phyloP scores from a whole-genome alignment of 2,888 invertebrate genomes.

The Dicranocentrus wangi region DNA sequence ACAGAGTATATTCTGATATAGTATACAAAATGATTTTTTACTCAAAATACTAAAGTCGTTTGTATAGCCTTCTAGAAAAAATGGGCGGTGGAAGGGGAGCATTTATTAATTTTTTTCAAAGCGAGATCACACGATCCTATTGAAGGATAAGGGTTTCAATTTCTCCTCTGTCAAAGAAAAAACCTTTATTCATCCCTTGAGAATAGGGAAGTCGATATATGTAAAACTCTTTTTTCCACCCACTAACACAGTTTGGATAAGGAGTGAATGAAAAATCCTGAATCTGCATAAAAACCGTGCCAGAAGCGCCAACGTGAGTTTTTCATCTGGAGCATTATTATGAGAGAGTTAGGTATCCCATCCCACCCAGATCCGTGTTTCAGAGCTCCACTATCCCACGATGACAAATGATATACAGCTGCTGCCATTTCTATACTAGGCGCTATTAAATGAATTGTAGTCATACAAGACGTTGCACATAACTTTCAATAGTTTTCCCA shows the following conservation, averaged over 20 bases:
- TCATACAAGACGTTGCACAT: background rate
- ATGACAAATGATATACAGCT: constrained; percentile 55
- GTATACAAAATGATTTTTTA: too few species aligned
- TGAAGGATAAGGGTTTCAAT: constrained; percentile 44
- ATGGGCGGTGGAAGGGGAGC: background rate
- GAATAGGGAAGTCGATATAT: background rate
- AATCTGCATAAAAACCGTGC: constrained; percentile 40
- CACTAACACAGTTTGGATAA: background rate
- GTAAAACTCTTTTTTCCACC: too few species aligned
- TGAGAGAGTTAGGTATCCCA: too few species aligned
- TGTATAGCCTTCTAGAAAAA: background rate
- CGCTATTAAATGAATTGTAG: constrained; percentile 23
- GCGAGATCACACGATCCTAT: constrained; percentile 43
- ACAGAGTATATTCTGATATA: too few species aligned
- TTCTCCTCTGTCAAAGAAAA: constrained; percentile 34
- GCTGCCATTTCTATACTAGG: constrained; percentile 13
- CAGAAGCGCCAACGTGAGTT: constrained; percentile 5
- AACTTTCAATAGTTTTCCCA: constrained; percentile 43
- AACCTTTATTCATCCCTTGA: constrained; percentile 35
- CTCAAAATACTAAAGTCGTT: too few species aligned
- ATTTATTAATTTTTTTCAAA: constrained; percentile 53
- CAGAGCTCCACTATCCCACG: too few species aligned
- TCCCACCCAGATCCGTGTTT: too few species aligned
- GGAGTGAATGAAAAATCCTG: constrained; percentile 22
- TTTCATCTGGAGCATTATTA: constrained; percentile 18